Base-by-base conservation (phyloP, 2,113 vertebrate genomes). In the Osmerus mordax region DNA sequence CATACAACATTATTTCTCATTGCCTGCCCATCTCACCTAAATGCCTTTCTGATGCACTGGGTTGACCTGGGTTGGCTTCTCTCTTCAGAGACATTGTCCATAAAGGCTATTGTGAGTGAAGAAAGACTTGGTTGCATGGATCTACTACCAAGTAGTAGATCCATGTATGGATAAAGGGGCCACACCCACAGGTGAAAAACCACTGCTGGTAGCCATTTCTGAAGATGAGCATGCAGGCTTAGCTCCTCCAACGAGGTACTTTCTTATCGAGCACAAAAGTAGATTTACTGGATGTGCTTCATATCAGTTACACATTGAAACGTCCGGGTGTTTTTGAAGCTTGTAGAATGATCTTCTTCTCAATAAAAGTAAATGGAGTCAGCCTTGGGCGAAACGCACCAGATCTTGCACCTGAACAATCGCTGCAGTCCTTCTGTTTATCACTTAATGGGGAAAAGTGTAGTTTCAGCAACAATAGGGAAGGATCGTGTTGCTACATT, bases 251-350 rank as follows among this genome's bases (percentile, higher is more conserved):
- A 70, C 69, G 76, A 70, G 36, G 61, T 32, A 18, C 1, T 54
- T 59, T 77, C 74, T 76, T 79, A 81, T 81, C 23, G 25, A 74
- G 41, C 36, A 76, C n/a, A 53, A 76, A 54, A 77, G 41, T 75
- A 60, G 76, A 25, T 41, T 73, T 77, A 12, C 71, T 76, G 83
- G 81, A 83, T 74, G 85, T 86, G 75, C 52, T 71, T 72, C 29
- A 66, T 89, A 88, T 92, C 80, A 52, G 75, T 89, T 91, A 82
- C 85, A 68, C 78, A 74, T 64, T 8, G 78, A 82, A 78, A 86
- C 12, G 54, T 87, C 66, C 78, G 78, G 75, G 80, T 80, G 84
- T 83, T 77, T 78, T 70, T 82, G 70, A 82, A 73, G 71, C 78
- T 78, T 51, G 69, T 67, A 75, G 29, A 88, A 82, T 85, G 51